Base-by-base conservation (phyloP, 2,888 invertebrate genomes). In the Baronia brevicornis region DNA sequence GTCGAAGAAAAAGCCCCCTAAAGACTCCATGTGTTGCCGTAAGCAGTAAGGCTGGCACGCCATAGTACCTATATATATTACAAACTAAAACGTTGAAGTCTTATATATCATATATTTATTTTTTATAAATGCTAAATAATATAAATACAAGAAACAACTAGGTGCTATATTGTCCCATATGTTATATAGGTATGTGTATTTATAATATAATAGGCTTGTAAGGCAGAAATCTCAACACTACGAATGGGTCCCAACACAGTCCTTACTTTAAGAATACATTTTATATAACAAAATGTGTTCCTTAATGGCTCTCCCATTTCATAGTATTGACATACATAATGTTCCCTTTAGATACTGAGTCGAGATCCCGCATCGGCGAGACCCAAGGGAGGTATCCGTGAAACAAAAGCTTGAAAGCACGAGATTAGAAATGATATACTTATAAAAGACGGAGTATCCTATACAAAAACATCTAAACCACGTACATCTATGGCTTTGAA, bases 251-350 rank as follows among this genome's bases (percentile, higher is more conserved):
- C 77, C 78, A 55, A 54, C 68, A 46, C 71, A 58, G 54, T 60
- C 60, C 60, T 73, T 71, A 69, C 64, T 65, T 66, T 64, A 68
- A 72, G 68, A 62, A 69, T 69, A 74, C 74, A 68, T 57, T 65
- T 68, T 66, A 75, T 79, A 71, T 62, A 69, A 60, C 60, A 64
- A 66, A 74, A 79, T 78, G 71, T 68, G 75, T 73, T 67, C 72
- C 59, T 65, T 69, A 74, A 72, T 65, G 73, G 63, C 59, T 62
- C 60, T 54, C 59, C 56, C 66, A 59, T 68, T 62, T 65, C 57
- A 48, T 60, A 60, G 70, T 74, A 78, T 79, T 77, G 80, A 74
- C 74, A 71, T 53, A 72, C 77, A 80, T 78, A 78, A 78, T 79
- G 67, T 71, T 65, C 65, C 59, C 48, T 43, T 48, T 44, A 64